Evolutionary conservation across 2,113 vertebrate genomes (phyloP).

Genomic region (Pseudonaja textilis): DNA sequence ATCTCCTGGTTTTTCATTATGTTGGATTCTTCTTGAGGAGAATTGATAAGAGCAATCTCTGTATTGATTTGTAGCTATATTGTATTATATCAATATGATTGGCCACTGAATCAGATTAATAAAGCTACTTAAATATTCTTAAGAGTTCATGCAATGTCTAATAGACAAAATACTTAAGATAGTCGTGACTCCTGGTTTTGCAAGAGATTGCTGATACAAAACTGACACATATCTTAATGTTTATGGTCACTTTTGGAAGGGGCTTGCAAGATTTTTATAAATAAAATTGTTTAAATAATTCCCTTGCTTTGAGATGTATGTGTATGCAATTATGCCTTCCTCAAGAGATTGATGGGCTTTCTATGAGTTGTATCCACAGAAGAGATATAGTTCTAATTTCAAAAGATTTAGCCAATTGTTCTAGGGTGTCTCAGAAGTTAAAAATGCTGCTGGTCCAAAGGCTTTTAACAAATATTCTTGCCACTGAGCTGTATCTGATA

Average conservation of each 20-base stretch:
- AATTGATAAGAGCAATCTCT: neutral
- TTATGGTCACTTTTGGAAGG: neutral
- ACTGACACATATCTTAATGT: neutral
- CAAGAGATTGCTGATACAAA: neutral
- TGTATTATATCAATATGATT: neutral
- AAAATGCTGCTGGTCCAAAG: too few species aligned
- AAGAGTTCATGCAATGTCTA: neutral
- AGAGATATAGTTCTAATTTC: too few species aligned
- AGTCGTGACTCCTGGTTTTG: neutral
- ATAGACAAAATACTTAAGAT: neutral
- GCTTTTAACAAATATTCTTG: too few species aligned
- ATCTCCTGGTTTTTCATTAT: neutral
- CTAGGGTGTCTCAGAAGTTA: too few species aligned
- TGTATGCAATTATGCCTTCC: neutral
- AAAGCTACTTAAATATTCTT: neutral
- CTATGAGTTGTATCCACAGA: neutral
- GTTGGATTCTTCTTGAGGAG: neutral
- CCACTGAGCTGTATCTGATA: too few species aligned
- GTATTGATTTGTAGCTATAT: neutral
- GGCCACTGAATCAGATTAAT: neutral
- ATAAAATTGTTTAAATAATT: neutral
- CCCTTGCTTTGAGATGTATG: neutral
- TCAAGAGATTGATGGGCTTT: neutral
- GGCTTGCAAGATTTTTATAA: neutral
- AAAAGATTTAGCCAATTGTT: too few species aligned